Base-by-base conservation (phyloP, 53 echinoderm and acorn worm species). In the Crossaster papposus region DNA sequence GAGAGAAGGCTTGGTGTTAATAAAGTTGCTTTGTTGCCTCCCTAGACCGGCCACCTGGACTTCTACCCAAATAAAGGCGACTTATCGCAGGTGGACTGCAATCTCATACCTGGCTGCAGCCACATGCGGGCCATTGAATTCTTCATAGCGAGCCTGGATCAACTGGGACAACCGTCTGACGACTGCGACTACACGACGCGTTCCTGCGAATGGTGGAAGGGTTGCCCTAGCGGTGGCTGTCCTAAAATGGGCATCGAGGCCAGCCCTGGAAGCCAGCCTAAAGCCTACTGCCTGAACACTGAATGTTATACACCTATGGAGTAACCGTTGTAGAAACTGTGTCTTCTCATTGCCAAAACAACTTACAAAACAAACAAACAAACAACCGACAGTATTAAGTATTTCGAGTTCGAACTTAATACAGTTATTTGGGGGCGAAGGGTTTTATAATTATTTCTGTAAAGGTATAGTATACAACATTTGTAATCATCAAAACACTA, bases 61-160 rank as follows among this genome's bases (percentile, higher is more conserved):
- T 95, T 95, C 37, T 95, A 95, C 78, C 95, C 95, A 24, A 95
- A 95, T 82, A 87, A 90, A 4, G 93, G 93, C 17, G 36, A 64
- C 9, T 7, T 30, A 17, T 79, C 72, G 80, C 95, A 93, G n/a
- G 64, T 36, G 8, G 88, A 64, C 1, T 87, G 72, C n/a, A n/a
- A n/a, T 28, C 4, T 31, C 0, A 77, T 88, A 13, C 29, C 26
- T 24, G 64, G 90, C 7, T 94, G 94, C 89, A 70, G 70, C 23
- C 94, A 94, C 83, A 79, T 79, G 33, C 83, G 92, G 31, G 90
- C 90, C 6, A 63, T 88, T 12, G 70, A 83, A 22, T 92, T 72
- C 82, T 92, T 82, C 81, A 83, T 86, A 8, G 88, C 82, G 36
- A 94, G 94, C 74, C 30, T 81, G n/a, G 30, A 36, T 30, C 68